These are phyloP conservation scores for Phrynocephalus vlangalii DNA, from an alignment of 2,797 vertebrate species.

Conservation along the genomic window DNA sequence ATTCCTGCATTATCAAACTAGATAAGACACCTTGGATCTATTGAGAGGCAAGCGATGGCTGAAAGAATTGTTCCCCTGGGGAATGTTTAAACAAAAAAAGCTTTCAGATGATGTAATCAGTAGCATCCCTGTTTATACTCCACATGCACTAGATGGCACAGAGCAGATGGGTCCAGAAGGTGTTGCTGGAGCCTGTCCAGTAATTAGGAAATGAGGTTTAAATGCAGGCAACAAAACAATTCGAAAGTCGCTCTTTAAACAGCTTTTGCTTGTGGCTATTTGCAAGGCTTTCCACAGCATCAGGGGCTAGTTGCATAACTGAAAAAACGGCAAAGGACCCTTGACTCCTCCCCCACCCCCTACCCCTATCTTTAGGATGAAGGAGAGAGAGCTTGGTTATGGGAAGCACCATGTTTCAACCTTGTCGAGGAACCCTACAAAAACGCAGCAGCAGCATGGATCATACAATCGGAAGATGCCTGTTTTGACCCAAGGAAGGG, in stretches of 20 bases:
- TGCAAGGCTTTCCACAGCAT: conserved; percentile 22
- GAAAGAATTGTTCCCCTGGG: not conserved
- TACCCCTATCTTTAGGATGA: not conserved
- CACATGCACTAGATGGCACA: not conserved
- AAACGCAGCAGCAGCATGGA: not conserved
- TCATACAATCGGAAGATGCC: not conserved
- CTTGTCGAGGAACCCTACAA: not conserved
- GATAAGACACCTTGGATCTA: not conserved
- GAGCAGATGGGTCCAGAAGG: conserved; percentile 24
- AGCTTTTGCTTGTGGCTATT: conserved; percentile 15
- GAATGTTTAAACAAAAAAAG: not conserved
- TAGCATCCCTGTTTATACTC: not conserved
- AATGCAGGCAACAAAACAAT: conserved; percentile 20
- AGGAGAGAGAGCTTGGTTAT: not conserved
- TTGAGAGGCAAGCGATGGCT: not conserved
- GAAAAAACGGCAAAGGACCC: not conserved
- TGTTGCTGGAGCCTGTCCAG: conserved; percentile 31
- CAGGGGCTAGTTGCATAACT: conserved; percentile 20
- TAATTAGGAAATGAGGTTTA: conserved; percentile 46
- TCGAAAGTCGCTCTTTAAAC: conserved; percentile 24
- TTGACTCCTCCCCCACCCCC: not conserved
- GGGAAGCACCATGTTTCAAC: not conserved
- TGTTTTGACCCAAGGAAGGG: not conserved
- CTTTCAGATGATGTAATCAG: not conserved
- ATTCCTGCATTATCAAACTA: not conserved